A percentile compares a stretch with the other conserved stretches of the same genome.
Evolutionary conservation across 1,140 invertebrate species (phyloP).

Genomic region (Lasaia peninsularis): DNA sequence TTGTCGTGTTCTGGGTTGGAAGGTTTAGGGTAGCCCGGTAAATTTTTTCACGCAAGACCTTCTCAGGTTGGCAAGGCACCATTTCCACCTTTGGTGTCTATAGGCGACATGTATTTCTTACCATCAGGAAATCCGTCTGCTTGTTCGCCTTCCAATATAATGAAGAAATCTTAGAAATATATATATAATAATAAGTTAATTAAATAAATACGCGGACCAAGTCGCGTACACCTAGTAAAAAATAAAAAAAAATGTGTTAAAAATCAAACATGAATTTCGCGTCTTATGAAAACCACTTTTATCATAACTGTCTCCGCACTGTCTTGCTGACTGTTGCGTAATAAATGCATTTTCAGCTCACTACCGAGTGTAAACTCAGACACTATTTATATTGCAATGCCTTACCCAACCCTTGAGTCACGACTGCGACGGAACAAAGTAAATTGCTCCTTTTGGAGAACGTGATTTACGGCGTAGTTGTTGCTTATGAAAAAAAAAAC

Average conservation of each 20-base stretch:
- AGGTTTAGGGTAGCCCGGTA: too few relatives aligned
- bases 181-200: too few relatives aligned
- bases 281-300: neutral
- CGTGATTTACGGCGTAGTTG: slow-evolving; percentile 49
- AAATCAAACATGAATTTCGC: neutral
- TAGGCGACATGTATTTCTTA: too few relatives aligned
- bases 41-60: too few relatives aligned
- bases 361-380: slow-evolving; percentile 12
- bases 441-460: slow-evolving; percentile 26
- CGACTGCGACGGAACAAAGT: slow-evolving; percentile 12
- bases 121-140: too few relatives aligned
- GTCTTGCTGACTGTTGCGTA: neutral
- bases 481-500: slow-evolving; percentile 43
- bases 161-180: too few relatives aligned
- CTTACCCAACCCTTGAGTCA: slow-evolving; percentile 14
- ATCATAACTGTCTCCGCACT: neutral
- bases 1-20: neutral
- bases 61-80: too few relatives aligned
- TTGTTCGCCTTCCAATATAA: too few relatives aligned
- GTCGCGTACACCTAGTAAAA: too few relatives aligned
- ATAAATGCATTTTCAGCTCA: slow-evolving; percentile 16
- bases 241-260: too few relatives aligned
- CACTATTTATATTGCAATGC: slow-evolving; percentile 19
- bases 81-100: too few relatives aligned
- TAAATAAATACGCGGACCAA: too few relatives aligned